Conservation (phyloP, 2,113 vertebrate species). For the Castor canadensis region DNA sequence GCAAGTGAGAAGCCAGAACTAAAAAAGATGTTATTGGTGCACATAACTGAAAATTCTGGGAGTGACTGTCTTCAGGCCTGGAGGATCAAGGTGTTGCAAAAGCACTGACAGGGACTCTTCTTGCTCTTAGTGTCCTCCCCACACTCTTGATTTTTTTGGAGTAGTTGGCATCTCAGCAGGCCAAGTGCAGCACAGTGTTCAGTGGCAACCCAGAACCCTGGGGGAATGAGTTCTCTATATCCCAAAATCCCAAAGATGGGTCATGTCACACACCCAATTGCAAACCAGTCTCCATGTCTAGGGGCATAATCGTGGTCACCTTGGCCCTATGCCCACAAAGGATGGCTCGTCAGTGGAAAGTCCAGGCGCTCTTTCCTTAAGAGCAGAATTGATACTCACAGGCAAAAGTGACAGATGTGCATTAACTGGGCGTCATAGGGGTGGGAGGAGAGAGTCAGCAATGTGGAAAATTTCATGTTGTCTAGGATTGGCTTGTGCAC, state of each 20-base stretch:
- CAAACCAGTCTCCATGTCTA: background rate
- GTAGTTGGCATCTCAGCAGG: background rate
- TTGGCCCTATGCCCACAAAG: background rate
- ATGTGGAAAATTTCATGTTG: rapidly evolving
- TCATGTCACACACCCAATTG: background rate
- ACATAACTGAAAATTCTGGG: background rate
- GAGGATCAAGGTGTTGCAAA: background rate
- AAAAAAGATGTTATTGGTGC: background rate
- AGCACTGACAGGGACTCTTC: background rate
- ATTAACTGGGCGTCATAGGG: background rate
- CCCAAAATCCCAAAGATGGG: no score
- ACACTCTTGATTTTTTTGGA: background rate
- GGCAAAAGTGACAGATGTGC: background rate
- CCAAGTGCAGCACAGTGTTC: no score
- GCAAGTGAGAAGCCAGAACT: background rate
- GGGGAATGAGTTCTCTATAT: no score
- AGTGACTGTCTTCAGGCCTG: background rate
- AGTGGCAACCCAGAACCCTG: background rate
- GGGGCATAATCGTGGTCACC: rapidly evolving
- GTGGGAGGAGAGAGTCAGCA: background rate
- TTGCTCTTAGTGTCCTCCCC: background rate
- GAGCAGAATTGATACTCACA: background rate
- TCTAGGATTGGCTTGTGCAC: background rate
- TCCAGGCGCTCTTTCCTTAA: background rate
- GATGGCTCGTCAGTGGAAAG: background rate